Percentiles rank a stretch among this genome's conserved stretches.
phyloP scores from a whole-genome alignment of 2,888 invertebrate genomes.

The Conistra vaccinii region DNA sequence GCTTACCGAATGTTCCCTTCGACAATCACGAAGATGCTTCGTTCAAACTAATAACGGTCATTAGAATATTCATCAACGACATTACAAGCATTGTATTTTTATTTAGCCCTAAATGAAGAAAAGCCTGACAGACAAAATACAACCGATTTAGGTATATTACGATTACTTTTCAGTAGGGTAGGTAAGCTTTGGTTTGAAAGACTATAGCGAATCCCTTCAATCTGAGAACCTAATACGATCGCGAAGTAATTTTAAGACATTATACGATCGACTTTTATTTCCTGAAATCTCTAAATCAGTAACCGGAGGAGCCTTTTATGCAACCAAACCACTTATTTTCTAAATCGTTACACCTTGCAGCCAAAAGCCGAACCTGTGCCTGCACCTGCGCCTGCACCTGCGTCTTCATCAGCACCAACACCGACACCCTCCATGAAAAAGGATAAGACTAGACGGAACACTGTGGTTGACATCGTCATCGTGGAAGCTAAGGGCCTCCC shows the following conservation, averaged over 20 bases:
- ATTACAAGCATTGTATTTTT: neutral
- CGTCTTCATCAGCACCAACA: slow-evolving; percentile 4
- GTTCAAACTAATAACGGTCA: neutral
- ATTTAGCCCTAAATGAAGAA: neutral
- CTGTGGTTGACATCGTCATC: slow-evolving; percentile 79
- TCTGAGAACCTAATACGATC: neutral
- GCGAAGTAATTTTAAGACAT: neutral
- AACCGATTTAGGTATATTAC: neutral
- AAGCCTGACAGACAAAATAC: neutral
- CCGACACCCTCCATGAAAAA: slow-evolving; percentile 45
- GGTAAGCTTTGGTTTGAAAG: neutral
- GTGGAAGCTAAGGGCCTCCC: slow-evolving; percentile 83
- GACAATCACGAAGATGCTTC: neutral
- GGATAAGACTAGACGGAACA: slow-evolving; percentile 66
- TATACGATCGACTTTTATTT: neutral
- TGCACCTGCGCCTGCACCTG: neutral
- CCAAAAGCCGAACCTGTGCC: slow-evolving; percentile 33
- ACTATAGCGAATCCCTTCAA: neutral
- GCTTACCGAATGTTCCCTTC: neutral
- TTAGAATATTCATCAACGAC: neutral
- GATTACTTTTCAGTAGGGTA: neutral
- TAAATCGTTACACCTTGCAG: slow-evolving; percentile 23
- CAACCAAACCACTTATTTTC: neutral
- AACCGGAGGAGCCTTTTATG: neutral
- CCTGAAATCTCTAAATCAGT: neutral